These are phyloP conservation scores for Porites evermanni DNA, from an alignment of 92 coral and sea anemone species.

Conservation along the genomic window DNA sequence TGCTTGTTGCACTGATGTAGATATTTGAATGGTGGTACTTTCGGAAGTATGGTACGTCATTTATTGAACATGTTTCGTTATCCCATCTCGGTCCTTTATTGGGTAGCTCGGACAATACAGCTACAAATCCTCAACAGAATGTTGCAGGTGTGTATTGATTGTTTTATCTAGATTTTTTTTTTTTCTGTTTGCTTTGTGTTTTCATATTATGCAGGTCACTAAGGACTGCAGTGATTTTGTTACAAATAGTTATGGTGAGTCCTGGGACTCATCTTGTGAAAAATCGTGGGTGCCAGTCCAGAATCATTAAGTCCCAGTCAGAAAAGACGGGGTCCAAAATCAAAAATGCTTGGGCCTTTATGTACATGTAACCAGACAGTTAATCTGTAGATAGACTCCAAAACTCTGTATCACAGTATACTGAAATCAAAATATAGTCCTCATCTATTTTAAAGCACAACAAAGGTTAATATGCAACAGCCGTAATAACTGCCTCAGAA, in stretches of 20 bases:
- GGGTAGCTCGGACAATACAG: conserved; percentile 84
- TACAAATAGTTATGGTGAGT: neutral
- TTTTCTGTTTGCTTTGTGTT: neutral
- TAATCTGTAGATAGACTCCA: too few species aligned
- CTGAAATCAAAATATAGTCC: too few species aligned
- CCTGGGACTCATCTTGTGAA: too few species aligned
- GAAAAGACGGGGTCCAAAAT: too few species aligned
- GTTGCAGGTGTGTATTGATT: conserved; percentile 77
- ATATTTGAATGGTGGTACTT: conserved; percentile 99
- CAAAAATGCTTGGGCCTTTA: too few species aligned
- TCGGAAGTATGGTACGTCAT: conserved; percentile 94
- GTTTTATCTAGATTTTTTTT: neutral
- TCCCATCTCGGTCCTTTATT: conserved; percentile 93
- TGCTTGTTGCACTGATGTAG: conserved; percentile 37
- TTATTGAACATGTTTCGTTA: conserved; percentile 94
- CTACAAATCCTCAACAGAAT: conserved; percentile 80
- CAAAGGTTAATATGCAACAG: too few species aligned
- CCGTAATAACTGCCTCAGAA: too few species aligned
- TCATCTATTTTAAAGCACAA: too few species aligned
- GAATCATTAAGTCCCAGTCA: too few species aligned
- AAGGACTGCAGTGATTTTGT: neutral
- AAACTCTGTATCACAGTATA: too few species aligned
- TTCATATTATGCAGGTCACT: neutral
- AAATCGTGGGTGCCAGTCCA: too few species aligned
- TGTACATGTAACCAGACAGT: too few species aligned